Conservation (phyloP, 2,888 invertebrate genomes). For the Terebella lapidaria region DNA sequence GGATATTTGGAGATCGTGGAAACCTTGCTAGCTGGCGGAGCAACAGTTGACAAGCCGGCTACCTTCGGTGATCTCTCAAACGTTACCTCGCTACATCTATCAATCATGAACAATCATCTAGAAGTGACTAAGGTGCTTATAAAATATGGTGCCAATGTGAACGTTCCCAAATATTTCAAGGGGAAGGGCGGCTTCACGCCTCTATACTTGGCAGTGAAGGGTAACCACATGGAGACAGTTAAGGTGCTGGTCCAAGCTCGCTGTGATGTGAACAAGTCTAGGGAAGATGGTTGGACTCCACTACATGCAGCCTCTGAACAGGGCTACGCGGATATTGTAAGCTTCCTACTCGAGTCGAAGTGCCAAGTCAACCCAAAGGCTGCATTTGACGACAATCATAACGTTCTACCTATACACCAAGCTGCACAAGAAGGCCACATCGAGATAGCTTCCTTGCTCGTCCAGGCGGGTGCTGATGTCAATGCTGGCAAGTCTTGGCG, state of each 20-base stretch:
- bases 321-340: conserved; percentile 16
- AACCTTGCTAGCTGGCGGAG: conserved; percentile 11
- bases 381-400: conserved; percentile 20
- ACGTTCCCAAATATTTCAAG: conserved; percentile 14
- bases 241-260: conserved; percentile 27
- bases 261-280: conserved; percentile 30
- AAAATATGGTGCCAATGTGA: conserved; percentile 15
- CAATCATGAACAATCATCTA: conserved; percentile 22
- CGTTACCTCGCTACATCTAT: conserved; percentile 23
- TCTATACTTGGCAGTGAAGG: conserved; percentile 29
- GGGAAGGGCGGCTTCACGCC: conserved; percentile 28
- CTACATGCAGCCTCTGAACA: conserved; percentile 30
- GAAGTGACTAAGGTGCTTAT: conserved; percentile 11
- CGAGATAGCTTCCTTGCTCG: conserved; percentile 14
- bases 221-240: conserved; percentile 28
- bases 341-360: conserved; percentile 15
- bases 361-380: conserved; percentile 11
- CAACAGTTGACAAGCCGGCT: conserved; percentile 16
- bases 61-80: conserved; percentile 20
- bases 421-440: conserved; percentile 25
- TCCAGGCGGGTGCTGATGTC: conserved; percentile 13
- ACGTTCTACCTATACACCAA: conserved; percentile 22
- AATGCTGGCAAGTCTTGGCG: conserved; percentile 23
- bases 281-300: conserved; percentile 29
- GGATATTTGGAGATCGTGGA: conserved; percentile 17